Evolutionary conservation across 1,140 invertebrate genomes (phyloP).

Genomic region (Drosophila equinoxialis): DNA sequence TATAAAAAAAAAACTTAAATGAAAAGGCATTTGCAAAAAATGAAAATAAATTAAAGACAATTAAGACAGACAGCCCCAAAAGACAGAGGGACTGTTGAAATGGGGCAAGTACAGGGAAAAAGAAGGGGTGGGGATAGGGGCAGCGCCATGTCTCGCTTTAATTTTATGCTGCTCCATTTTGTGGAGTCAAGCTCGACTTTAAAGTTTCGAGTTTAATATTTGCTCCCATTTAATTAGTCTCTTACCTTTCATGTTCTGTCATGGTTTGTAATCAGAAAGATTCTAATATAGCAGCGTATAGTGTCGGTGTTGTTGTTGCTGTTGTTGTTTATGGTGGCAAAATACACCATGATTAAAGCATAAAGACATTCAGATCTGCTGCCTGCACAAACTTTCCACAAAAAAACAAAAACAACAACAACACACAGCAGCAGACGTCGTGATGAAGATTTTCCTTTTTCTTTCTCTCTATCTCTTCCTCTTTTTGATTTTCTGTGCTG

Average conservation of each 20-base stretch:
- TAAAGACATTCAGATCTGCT: constrained; percentile 86
- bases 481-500: constrained; percentile 11
- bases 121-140: not conserved
- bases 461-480: not conserved
- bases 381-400: constrained; percentile 75
- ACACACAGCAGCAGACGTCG: constrained; percentile 33
- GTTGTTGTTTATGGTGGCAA: constrained; percentile 83
- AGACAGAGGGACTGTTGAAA: not conserved
- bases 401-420: constrained; percentile 54
- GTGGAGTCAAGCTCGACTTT: constrained; percentile 28
- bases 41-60: constrained; percentile 35
- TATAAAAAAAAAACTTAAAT: constrained; percentile 5
- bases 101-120: not conserved
- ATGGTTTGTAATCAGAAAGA: constrained; percentile 88
- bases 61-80: constrained; percentile 12
- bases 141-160: not conserved
- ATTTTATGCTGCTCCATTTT: not conserved
- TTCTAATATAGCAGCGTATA: constrained; percentile 88
- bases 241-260: constrained; percentile 91
- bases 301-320: constrained; percentile 80
- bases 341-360: constrained; percentile 88
- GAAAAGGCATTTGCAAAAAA: constrained; percentile 10
- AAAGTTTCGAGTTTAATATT: not conserved
- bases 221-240: not conserved
- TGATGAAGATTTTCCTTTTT: constrained; percentile 20